Conservation (phyloP, 2,797 vertebrate genomes). For the Hybognathus amarus region DNA sequence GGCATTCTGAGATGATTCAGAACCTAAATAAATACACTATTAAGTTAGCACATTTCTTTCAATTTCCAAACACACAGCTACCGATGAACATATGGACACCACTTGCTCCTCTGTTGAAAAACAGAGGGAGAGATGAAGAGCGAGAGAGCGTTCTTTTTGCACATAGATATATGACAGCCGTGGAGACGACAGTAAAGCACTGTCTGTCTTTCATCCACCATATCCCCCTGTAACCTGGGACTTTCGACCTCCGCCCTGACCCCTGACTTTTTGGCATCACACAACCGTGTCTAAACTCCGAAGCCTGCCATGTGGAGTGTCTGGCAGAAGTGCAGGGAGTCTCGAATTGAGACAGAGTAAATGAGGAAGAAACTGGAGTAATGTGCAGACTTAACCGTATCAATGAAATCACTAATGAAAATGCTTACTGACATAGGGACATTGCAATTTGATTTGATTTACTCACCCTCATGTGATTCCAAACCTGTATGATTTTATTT, state of each 20-base stretch:
- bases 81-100: constrained; percentile 74
- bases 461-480: background rate
- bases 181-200: constrained; percentile 79
- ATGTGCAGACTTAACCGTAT: background rate
- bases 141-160: constrained; percentile 70
- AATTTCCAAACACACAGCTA: constrained; percentile 27
- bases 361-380: constrained; percentile 3
- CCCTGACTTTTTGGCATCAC: constrained; percentile 79
- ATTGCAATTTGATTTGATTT: background rate
- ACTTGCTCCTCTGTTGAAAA: constrained; percentile 73
- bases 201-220: constrained; percentile 82
- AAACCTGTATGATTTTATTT: background rate
- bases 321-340: background rate
- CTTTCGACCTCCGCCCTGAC: constrained; percentile 64
- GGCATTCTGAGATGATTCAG: constrained; percentile 31
- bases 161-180: constrained; percentile 70
- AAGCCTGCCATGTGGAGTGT: constrained; percentile 33
- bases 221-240: constrained; percentile 83
- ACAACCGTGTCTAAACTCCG: constrained; percentile 34
- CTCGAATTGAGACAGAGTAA: background rate
- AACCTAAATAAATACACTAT: constrained; percentile 32
- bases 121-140: constrained; percentile 13
- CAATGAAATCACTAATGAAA: background rate
- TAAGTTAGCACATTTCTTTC: constrained; percentile 48
- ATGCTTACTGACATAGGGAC: background rate